Evolutionary conservation across 2,113 vertebrate species (phyloP).

Genomic region (Spermophilus dauricus): DNA sequence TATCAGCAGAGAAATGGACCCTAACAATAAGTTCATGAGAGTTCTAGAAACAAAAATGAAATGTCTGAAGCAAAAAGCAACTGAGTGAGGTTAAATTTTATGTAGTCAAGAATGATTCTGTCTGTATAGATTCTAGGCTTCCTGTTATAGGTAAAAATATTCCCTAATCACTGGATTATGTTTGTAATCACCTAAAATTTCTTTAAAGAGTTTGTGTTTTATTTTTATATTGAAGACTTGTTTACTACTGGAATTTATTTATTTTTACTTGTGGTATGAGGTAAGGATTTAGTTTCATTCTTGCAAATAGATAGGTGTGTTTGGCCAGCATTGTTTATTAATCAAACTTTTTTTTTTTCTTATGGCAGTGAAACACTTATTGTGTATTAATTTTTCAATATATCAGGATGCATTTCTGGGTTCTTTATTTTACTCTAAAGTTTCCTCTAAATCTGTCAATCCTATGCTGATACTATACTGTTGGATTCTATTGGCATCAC

Average conservation of each 20-base stretch:
- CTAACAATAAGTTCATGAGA: neutral
- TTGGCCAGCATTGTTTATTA: slow-evolving; percentile 4
- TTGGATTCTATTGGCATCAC: neutral
- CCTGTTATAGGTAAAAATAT: neutral
- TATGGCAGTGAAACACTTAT: neutral
- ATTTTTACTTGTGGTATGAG: slow-evolving; percentile 1
- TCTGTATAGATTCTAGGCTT: slow-evolving; percentile 17
- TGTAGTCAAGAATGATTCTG: neutral
- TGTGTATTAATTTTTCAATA: slow-evolving; percentile 42
- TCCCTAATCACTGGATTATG: neutral
- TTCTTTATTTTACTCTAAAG: slow-evolving; percentile 15
- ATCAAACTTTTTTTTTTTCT: neutral
- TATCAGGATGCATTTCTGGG: neutral
- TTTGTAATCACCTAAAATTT: neutral
- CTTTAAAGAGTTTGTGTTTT: neutral
- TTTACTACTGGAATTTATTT: neutral
- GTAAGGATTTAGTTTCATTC: neutral
- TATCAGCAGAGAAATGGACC: neutral
- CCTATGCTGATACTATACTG: neutral
- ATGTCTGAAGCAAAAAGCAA: slow-evolving; percentile 43
- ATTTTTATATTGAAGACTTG: slow-evolving; percentile 31
- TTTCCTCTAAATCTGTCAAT: slow-evolving; percentile 22
- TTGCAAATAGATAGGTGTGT: neutral
- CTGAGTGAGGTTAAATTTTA: slow-evolving; percentile 35
- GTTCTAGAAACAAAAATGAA: slow-evolving; percentile 28